These are phyloP conservation scores for Noctua pronuba DNA, from an alignment of 2,888 invertebrate species.

Conservation along the genomic window DNA sequence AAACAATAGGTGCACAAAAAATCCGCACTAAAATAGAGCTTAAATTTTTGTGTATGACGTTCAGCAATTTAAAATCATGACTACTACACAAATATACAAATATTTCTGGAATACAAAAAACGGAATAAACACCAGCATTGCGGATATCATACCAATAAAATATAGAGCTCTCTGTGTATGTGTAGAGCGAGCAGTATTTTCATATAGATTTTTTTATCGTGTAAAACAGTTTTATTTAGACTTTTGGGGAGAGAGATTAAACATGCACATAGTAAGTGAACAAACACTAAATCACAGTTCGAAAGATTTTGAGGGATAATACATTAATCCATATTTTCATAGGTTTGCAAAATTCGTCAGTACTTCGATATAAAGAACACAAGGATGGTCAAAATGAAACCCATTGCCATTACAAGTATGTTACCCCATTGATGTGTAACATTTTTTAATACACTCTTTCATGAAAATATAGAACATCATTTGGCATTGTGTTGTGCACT, in stretches of 20 bases:
- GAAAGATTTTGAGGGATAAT: not conserved
- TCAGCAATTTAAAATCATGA: constrained; percentile 32
- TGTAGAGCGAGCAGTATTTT: not conserved
- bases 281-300: not conserved
- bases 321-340: no score
- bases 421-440: no score
- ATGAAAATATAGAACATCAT: no score
- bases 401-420: no score
- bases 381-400: no score
- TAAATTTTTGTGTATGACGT: constrained; percentile 24
- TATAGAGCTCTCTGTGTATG: not conserved
- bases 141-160: constrained; percentile 7
- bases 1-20: constrained; percentile 33
- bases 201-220: no score
- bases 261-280: not conserved
- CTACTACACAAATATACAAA: constrained; percentile 19
- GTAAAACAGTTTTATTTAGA: not conserved
- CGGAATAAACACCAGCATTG: not conserved
- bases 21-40: constrained; percentile 29
- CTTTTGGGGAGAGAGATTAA: not conserved
- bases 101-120: not conserved
- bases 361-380: no score
- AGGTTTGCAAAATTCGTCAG: no score
- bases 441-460: no score
- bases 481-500: no score